Conservation (phyloP, 1,140 invertebrate species). For the Eupeodes corollae region DNA sequence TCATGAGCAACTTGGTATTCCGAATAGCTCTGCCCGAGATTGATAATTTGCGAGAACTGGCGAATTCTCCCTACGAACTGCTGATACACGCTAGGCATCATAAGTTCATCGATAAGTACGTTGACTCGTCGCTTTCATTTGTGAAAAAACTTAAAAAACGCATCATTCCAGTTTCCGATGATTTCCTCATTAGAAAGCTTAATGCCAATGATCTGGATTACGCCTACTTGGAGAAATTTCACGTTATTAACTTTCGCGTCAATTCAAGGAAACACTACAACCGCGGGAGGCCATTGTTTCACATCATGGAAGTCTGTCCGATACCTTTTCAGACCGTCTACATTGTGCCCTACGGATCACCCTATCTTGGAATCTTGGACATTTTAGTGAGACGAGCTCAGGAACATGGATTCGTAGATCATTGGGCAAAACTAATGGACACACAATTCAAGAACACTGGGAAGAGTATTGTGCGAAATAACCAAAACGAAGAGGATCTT, state of each 20-base stretch:
- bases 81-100: constrained; percentile 14
- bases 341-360: constrained; percentile 30
- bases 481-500: constrained; percentile 12
- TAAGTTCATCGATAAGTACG: constrained; percentile 19
- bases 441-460: constrained; percentile 21
- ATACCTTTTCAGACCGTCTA: constrained; percentile 32
- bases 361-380: constrained; percentile 28
- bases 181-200: constrained; percentile 6
- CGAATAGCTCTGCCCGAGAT: constrained; percentile 22
- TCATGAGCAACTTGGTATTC: constrained; percentile 30
- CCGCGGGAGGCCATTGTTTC: constrained; percentile 19
- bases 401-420: constrained; percentile 23
- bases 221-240: constrained; percentile 29
- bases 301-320: constrained; percentile 30
- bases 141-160: constrained; percentile 15
- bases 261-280: constrained; percentile 18
- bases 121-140: constrained; percentile 11
- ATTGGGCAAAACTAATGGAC: constrained; percentile 31
- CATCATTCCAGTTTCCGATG: constrained; percentile 15
- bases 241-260: constrained; percentile 21
- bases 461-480: constrained; percentile 8
- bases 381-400: constrained; percentile 18
- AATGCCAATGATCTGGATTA: constrained; percentile 16
- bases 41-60: constrained; percentile 16
- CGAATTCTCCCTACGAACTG: constrained; percentile 14